Base-by-base conservation (phyloP, 1,140 invertebrate species). In the Lordiphosa collinella region DNA sequence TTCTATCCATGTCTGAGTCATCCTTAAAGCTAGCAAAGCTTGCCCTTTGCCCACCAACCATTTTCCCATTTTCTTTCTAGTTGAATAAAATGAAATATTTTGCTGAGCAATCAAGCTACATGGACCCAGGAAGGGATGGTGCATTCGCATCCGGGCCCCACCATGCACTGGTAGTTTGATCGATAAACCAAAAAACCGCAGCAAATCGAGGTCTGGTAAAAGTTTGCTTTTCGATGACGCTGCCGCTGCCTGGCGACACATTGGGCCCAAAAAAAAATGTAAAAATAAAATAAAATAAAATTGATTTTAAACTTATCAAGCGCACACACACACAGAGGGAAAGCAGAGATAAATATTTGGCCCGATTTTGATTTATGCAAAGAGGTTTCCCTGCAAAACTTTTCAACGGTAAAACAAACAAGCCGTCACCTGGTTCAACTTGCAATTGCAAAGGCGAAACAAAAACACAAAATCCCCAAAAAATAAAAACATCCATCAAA, bases 291-390 rank as follows among this genome's bases (percentile, higher is more conserved):
- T 10, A 40, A 36, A 36, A 36, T 36, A 40, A 44, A 67, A 67
- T 67, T 67, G 64, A 67, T 67, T 67, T 67, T 67, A 67, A 67
- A 67, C 47, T 57, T 65, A 50, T 66, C 54, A 66, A 25, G n/a
- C 31, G 12, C 22, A 25, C 12, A 29, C 32, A 25, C 46, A 22
- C 25, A 10, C 36, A 32, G 46, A 35, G 13, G 13, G 38, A 10
- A 14, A 12, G 57, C 10, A 11, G 36, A 25, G 12, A 14, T 40
- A 37, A 29, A 51, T 51, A 51, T 51, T 38, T 51, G 18, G 36
- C 22, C 36, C 16, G 31, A 13, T 47, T 29, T 48, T 67, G 64
- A 67, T 67, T 67, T 67, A 67, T 67, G 64, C 63, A 67, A 67
- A 67, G 63, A 47, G 22, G 22, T 25, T 25, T 25, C 7, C 22